These are phyloP conservation scores for Aurelia aurita DNA, from an alignment of 30 jellyfish, hydroid and myxozoan species.

Conservation along the genomic window DNA sequence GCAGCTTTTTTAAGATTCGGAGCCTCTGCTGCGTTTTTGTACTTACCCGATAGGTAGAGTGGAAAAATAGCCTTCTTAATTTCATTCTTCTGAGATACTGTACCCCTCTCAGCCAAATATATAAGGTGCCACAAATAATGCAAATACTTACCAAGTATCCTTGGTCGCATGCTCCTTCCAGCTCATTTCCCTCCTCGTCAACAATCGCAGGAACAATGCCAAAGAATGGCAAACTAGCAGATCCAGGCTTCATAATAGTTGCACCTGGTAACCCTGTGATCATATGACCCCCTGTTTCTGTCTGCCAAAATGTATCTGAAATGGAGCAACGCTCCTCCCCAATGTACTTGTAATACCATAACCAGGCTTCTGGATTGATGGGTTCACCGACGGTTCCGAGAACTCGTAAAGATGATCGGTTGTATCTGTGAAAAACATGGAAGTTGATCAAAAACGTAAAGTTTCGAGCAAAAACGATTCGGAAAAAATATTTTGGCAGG, in stretches of 20 bases:
- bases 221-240: slow-evolving; percentile 98
- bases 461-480: no score
- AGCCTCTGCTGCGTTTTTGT: no score
- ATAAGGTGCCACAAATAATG: no score
- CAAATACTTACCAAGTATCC: slow-evolving; percentile 82
- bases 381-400: slow-evolving; percentile 99
- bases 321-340: slow-evolving; percentile 89
- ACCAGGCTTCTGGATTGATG: slow-evolving; percentile 99
- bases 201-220: slow-evolving; percentile 97
- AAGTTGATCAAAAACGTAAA: no score
- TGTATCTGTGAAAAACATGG: slow-evolving; percentile 53
- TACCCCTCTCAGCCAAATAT: no score
- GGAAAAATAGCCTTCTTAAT: no score
- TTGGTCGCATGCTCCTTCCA: slow-evolving; percentile 84
- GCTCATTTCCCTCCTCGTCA: slow-evolving; percentile 96
- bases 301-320: slow-evolving; percentile 98
- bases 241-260: slow-evolving; percentile 97
- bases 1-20: no score
- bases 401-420: slow-evolving; percentile 83
- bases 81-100: no score
- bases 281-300: slow-evolving; percentile 99
- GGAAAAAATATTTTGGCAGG: no score
- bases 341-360: slow-evolving; percentile 95
- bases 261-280: slow-evolving; percentile 99
- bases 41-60: no score